These are phyloP conservation scores for Ammodramus savannarum DNA, from an alignment of 2,113 vertebrate genomes.

Conservation along the genomic window DNA sequence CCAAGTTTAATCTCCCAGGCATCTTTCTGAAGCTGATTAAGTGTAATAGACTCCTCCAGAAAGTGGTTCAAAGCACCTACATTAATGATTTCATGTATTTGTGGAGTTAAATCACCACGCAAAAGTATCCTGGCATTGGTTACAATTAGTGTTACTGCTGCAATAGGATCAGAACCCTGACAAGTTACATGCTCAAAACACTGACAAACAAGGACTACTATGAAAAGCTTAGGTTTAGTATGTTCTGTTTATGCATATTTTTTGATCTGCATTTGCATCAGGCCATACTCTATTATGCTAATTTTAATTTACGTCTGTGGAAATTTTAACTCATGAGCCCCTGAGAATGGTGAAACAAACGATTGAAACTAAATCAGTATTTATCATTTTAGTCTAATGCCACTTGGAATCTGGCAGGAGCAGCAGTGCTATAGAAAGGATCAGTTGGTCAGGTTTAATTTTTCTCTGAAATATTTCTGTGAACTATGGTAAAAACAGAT, in stretches of 20 bases:
- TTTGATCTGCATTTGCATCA: neutral
- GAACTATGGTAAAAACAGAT: conserved; percentile 4
- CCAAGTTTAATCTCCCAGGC: conserved; percentile 44
- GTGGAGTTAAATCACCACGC: neutral
- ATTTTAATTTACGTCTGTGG: no score
- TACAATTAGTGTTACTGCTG: neutral
- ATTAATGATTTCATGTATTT: neutral
- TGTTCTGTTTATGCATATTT: neutral
- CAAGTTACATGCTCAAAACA: neutral
- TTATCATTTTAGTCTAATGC: neutral
- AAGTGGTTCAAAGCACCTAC: conserved; percentile 26
- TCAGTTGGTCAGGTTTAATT: neutral
- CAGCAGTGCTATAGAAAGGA: neutral
- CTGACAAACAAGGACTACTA: neutral
- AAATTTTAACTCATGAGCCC: neutral
- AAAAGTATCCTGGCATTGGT: neutral
- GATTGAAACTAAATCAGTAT: neutral
- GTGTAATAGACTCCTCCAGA: neutral
- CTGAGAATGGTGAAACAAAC: neutral
- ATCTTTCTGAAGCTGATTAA: conserved; percentile 51
- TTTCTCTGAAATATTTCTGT: neutral
- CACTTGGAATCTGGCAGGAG: neutral
- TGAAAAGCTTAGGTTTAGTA: neutral
- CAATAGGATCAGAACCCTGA: neutral
- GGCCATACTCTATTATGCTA: no score